phyloP scores from a whole-genome alignment of 2,113 vertebrate genomes.

The Thinocorus orbignyianus region DNA sequence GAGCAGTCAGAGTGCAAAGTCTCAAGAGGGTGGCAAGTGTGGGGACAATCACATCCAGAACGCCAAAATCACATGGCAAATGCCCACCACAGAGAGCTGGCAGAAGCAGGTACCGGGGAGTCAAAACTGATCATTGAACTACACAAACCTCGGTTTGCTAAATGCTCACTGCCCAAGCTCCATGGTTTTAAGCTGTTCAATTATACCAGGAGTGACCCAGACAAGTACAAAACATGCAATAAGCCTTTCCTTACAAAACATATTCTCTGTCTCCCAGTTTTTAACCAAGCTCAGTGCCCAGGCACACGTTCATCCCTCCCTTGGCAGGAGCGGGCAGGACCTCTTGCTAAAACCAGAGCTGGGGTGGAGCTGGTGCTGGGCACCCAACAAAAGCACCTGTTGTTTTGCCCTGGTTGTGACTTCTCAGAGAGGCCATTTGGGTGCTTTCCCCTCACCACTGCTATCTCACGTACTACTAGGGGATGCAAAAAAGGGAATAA shows the following conservation, averaged over 20 bases:
- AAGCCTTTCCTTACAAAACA: background rate
- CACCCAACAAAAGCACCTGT: constrained; percentile 77
- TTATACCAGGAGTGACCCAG: background rate
- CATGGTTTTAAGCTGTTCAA: rapidly evolving
- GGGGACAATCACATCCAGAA: background rate
- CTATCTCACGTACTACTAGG: constrained; percentile 24
- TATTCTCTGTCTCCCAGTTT: background rate
- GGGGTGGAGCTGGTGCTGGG: rapidly evolving
- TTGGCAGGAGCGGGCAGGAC: background rate
- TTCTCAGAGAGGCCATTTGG: constrained; percentile 63
- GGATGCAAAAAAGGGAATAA: constrained; percentile 60
- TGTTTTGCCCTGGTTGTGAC: constrained; percentile 66
- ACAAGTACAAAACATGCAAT: rapidly evolving
- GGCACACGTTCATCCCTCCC: background rate
- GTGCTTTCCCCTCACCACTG: constrained; percentile 5
- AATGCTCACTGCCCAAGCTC: background rate
- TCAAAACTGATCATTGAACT: background rate
- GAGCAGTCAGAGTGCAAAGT: background rate
- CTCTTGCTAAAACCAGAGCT: constrained; percentile 30
- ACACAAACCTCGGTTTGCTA: background rate
- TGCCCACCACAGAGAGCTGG: rapidly evolving
- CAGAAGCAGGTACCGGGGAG: background rate
- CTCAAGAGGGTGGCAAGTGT: background rate
- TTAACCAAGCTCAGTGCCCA: background rate
- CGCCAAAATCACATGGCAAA: background rate